These are phyloP conservation scores for Lepilemur septentrionalis DNA, from an alignment of 2,797 vertebrate species.

Conservation along the genomic window DNA sequence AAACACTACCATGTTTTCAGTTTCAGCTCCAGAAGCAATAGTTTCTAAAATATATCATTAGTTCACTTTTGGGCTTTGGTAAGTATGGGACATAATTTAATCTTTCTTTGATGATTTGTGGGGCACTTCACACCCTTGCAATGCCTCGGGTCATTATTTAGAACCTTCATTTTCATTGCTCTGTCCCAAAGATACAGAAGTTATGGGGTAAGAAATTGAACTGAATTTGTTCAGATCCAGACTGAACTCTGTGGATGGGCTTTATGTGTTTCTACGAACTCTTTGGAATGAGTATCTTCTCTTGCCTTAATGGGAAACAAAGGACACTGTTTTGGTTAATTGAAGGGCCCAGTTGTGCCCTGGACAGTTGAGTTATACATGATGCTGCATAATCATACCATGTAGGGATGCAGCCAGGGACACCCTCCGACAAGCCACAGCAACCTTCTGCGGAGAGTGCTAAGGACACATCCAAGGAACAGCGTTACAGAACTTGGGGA, in stretches of 20 bases:
- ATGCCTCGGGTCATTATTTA: constrained; percentile 38
- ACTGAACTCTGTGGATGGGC: not conserved
- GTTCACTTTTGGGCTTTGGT: constrained; percentile 56
- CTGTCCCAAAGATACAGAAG: constrained; percentile 16
- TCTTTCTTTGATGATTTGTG: constrained; percentile 68
- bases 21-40: not conserved
- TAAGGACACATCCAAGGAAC: not conserved
- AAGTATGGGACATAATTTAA: constrained; percentile 61
- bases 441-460: not conserved
- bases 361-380: not conserved
- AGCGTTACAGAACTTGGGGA: not conserved
- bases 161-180: constrained; percentile 65
- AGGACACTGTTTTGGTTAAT: not conserved
- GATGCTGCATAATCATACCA: not conserved
- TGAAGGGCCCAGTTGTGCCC: not conserved
- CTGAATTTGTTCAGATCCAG: constrained; percentile 52
- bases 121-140: constrained; percentile 52
- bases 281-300: constrained; percentile 16
- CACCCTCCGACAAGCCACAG: not conserved
- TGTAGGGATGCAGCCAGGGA: not conserved
- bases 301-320: not conserved
- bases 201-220: constrained; percentile 59
- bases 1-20: not conserved
- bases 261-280: constrained; percentile 45
- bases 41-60: constrained; percentile 57